Evolutionary conservation across 2,113 vertebrate species (phyloP).

Genomic region (Antechinus stuartii): DNA sequence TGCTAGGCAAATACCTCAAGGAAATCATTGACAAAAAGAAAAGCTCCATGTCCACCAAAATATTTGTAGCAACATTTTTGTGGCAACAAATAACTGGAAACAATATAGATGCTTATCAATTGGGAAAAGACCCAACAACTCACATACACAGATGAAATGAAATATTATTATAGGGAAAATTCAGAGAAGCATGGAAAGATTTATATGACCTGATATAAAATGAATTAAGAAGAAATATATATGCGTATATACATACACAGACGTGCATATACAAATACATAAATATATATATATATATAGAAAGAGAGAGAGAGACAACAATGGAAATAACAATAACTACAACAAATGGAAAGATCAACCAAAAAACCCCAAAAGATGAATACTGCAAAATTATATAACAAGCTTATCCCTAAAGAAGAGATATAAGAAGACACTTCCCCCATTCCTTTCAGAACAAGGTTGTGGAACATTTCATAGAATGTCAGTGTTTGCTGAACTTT

Average conservation of each 20-base stretch:
- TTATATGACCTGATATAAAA: neutral
- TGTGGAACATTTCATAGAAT: neutral
- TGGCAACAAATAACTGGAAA: neutral
- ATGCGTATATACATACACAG: neutral
- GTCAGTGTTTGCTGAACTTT: neutral
- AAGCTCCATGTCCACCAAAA: neutral
- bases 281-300: neutral
- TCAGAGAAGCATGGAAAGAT: neutral
- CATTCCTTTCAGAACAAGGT: neutral
- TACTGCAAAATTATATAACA: neutral
- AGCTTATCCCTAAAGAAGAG: neutral
- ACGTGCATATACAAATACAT: neutral
- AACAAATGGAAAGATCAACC: neutral
- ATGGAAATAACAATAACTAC: neutral
- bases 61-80: neutral
- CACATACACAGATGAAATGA: neutral
- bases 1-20: neutral
- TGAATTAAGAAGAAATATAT: neutral
- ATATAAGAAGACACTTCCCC: neutral
- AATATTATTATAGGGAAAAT: neutral
- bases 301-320: neutral
- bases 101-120: neutral
- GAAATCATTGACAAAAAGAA: neutral
- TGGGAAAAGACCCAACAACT: neutral
- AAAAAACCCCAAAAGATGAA: neutral